A percentile compares a stretch with the other conserved stretches of the same genome.
These are phyloP conservation scores for Phymastichus coffea DNA, from an alignment of 1,140 invertebrate species.

Conservation along the genomic window DNA sequence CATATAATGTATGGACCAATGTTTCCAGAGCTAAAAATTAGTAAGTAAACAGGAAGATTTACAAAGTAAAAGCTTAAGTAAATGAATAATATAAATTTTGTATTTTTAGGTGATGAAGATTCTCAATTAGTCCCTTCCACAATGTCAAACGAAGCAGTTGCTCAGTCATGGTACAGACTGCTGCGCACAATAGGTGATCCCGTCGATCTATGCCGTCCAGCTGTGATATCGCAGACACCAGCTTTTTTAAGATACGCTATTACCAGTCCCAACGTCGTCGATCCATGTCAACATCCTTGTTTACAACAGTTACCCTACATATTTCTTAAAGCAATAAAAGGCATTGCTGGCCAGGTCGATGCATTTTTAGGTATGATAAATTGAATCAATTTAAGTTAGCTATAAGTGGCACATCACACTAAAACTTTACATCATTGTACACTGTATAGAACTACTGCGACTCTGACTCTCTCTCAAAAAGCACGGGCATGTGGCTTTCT, in stretches of 20 bases:
- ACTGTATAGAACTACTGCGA: constrained; percentile 27
- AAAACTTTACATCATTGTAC: constrained; percentile 23
- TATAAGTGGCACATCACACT: constrained; percentile 23
- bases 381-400: background rate
- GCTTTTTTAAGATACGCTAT: constrained; percentile 79
- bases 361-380: constrained; percentile 87
- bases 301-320: constrained; percentile 83
- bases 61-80: background rate
- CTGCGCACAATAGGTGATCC: constrained; percentile 92
- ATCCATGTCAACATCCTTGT: constrained; percentile 91
- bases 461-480: constrained; percentile 19
- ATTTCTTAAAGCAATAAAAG: constrained; percentile 92
- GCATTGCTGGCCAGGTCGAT: constrained; percentile 89
- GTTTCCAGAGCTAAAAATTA: constrained; percentile 83
- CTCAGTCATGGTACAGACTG: constrained; percentile 93
- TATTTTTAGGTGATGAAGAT: constrained; percentile 77
- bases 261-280: constrained; percentile 69
- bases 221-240: constrained; percentile 82
- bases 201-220: constrained; percentile 84
- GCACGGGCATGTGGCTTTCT: constrained; percentile 17
- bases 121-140: constrained; percentile 73
- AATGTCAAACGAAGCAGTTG: constrained; percentile 86
- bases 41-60: constrained; percentile 54
- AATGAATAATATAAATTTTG: constrained; percentile 12
- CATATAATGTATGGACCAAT: constrained; percentile 86